A percentile compares a stretch with the other conserved stretches of the same genome.
These are phyloP conservation scores for Dicranocentrus wangi DNA, from an alignment of 2,888 invertebrate species.

Conservation along the genomic window DNA sequence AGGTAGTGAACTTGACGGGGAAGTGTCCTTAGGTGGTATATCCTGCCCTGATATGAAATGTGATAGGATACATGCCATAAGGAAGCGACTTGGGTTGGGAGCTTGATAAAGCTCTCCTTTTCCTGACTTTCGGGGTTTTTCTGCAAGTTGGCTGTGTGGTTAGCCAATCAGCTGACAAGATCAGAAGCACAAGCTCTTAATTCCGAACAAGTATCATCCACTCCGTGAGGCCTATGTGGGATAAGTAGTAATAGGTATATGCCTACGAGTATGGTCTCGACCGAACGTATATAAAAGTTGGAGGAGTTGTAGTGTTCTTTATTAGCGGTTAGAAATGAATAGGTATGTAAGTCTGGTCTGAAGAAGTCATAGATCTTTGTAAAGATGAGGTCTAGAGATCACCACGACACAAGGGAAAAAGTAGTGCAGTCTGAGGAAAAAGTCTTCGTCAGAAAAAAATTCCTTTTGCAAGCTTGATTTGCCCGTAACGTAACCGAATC, in stretches of 20 bases:
- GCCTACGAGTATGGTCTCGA: too few species aligned
- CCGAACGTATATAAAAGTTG: too few species aligned
- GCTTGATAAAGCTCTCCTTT: slow-evolving; percentile 3
- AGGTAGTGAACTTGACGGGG: background rate
- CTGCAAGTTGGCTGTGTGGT: slow-evolving; percentile 25
- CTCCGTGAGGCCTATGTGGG: slow-evolving; percentile 1
- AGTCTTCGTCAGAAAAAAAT: background rate
- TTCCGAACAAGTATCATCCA: slow-evolving; percentile 58
- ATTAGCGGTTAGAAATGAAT: background rate
- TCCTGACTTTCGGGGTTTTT: background rate
- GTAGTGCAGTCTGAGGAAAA: background rate
- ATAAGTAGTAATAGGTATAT: too few species aligned
- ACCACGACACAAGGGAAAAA: slow-evolving; percentile 24
- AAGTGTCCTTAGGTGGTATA: slow-evolving; percentile 25
- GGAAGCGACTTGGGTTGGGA: background rate
- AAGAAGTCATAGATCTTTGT: slow-evolving; percentile 52
- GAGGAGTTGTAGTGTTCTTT: background rate
- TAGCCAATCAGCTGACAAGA: slow-evolving; percentile 63
- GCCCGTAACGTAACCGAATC: slow-evolving; percentile 4
- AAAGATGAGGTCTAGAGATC: slow-evolving; percentile 44
- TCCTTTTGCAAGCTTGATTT: background rate
- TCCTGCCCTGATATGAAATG: background rate
- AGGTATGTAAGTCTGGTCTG: background rate
- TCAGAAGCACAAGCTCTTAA: slow-evolving; percentile 50
- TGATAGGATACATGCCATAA: background rate